Percentiles rank a stretch among this genome's conserved stretches.
Evolutionary conservation across 1,140 invertebrate genomes (phyloP).

Genomic region (Portunus trituberculatus): DNA sequence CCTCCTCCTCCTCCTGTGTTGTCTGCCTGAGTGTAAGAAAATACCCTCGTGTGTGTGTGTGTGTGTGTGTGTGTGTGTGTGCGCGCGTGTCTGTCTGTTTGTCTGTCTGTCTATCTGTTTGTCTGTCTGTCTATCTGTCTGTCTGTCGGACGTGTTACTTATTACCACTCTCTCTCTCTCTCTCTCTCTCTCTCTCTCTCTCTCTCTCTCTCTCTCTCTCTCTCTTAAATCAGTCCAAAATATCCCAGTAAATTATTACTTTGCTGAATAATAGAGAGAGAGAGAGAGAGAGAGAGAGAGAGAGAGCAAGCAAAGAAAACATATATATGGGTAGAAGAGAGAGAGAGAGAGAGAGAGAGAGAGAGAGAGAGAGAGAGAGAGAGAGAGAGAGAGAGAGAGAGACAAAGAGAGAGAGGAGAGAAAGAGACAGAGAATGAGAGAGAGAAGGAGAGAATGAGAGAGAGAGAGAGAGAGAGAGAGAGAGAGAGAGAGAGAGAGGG

Average conservation of each 20-base stretch:
- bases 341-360: background rate
- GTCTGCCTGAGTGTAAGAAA: too few species aligned
- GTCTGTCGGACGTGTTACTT: background rate
- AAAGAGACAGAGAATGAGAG: background rate
- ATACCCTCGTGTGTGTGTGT: too few species aligned
- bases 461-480: background rate
- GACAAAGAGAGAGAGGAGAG: background rate
- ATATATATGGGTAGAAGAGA: background rate
- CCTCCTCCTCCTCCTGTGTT: background rate
- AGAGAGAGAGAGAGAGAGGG: too few species aligned
- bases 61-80: too few species aligned
- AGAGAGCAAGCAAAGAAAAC: background rate
- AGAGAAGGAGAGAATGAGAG: background rate
- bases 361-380: too few species aligned
- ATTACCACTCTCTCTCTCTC: background rate
- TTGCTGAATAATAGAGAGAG: background rate
- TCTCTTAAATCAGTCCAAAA: too few species aligned
- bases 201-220: background rate
- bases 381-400: too few species aligned
- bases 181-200: slow-evolving; percentile 35
- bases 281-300: slow-evolving; percentile 52
- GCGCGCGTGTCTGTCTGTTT: too few species aligned
- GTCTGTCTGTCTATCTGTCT: too few species aligned
- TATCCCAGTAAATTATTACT: background rate
- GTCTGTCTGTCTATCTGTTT: too few species aligned